Conservation (phyloP, 2,888 invertebrate genomes). For the Drosophila pegasa region DNA sequence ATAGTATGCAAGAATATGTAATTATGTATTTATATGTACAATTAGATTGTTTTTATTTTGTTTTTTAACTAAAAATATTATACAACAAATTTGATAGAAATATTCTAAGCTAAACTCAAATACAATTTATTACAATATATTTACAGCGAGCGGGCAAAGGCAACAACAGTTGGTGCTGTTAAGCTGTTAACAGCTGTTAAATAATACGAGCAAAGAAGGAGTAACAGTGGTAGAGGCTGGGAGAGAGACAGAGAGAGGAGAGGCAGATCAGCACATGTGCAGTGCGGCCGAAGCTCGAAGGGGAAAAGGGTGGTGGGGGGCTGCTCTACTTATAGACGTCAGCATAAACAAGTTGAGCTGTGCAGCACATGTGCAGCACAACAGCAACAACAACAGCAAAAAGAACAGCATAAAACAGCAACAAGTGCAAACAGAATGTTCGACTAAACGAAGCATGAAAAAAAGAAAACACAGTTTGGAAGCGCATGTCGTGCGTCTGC, state of each 20-base stretch:
- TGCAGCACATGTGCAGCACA: constrained; percentile 33
- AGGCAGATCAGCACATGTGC: constrained; percentile 42
- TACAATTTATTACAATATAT: constrained; percentile 42
- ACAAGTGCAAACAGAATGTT: constrained; percentile 40
- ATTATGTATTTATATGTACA: constrained; percentile 56
- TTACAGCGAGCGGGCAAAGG: constrained; percentile 38
- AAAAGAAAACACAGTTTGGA: constrained; percentile 1
- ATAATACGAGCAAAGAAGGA: background rate
- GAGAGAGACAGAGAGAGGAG: constrained; percentile 9
- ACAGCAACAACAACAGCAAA: constrained; percentile 11
- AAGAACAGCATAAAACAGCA: constrained; percentile 21
- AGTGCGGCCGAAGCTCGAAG: constrained; percentile 1
- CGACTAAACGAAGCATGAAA: constrained; percentile 49
- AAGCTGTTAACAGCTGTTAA: constrained; percentile 37
- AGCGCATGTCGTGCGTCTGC: background rate
- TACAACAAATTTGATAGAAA: constrained; percentile 28
- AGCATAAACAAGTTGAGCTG: constrained; percentile 8
- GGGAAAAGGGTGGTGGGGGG: background rate
- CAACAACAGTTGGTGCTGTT: constrained; percentile 2
- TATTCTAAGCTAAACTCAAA: constrained; percentile 15
- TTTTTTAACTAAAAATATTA: constrained; percentile 7
- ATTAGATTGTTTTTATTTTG: constrained; percentile 11
- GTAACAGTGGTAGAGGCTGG: background rate
- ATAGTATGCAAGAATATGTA: constrained; percentile 46
- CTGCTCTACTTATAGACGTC: constrained; percentile 48